phyloP scores from a whole-genome alignment of 1,140 invertebrate species.

The Ceratina australensis region DNA sequence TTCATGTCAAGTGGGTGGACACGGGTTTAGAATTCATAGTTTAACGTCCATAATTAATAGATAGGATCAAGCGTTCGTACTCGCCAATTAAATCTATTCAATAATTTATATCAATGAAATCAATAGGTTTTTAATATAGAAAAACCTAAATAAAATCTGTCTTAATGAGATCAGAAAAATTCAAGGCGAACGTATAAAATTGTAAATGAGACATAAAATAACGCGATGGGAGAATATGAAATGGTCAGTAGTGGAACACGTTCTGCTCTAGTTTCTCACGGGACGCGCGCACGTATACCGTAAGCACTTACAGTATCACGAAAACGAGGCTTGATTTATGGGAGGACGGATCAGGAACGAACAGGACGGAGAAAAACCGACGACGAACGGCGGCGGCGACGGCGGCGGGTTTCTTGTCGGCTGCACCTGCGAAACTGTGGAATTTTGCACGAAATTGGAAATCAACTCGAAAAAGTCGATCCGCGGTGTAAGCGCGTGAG shows the following conservation, averaged over 20 bases:
- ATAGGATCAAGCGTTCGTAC: not conserved
- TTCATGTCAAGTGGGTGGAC: constrained; percentile 10
- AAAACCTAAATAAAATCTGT: too few relatives aligned
- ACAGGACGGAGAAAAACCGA: constrained; percentile 25
- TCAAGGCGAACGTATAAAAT: not conserved
- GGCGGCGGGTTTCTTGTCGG: constrained; percentile 34
- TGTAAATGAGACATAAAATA: not conserved
- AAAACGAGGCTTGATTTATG: constrained; percentile 47
- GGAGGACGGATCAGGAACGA: constrained; percentile 28
- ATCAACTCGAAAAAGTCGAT: constrained; percentile 37
- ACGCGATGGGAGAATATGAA: not conserved
- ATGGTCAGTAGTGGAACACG: not conserved
- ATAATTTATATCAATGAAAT: too few relatives aligned
- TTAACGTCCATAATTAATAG: not conserved
- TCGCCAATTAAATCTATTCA: not conserved
- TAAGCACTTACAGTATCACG: constrained; percentile 30
- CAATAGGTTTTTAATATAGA: too few relatives aligned
- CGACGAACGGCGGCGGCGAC: not conserved
- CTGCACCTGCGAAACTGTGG: constrained; percentile 30
- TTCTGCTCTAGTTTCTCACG: constrained; percentile 45
- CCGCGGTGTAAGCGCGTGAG: constrained; percentile 11
- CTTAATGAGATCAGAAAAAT: too few relatives aligned
- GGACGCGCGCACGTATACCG: constrained; percentile 8
- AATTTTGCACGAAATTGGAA: constrained; percentile 48
- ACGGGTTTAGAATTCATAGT: not conserved